phyloP scores from a whole-genome alignment of 1,140 invertebrate genomes.

The Drosophila punjabiensis region DNA sequence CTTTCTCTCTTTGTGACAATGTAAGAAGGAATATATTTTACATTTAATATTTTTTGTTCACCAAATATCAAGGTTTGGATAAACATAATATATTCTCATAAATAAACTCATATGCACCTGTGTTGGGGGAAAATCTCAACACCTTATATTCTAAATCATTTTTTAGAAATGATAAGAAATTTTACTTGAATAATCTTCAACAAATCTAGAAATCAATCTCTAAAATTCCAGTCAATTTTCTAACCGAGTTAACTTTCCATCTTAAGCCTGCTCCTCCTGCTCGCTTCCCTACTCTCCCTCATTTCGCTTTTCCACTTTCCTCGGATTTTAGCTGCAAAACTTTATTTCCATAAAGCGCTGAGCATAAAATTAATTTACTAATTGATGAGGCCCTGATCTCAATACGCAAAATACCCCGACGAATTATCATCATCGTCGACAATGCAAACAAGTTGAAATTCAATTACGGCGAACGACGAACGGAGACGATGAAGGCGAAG shows the following conservation, averaged over 20 bases:
- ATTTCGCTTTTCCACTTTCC: slow-evolving; percentile 16
- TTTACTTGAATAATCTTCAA: too few species aligned
- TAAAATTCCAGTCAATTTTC: slow-evolving; percentile 12
- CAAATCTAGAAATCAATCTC: slow-evolving; percentile 1
- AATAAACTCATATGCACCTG: too few species aligned
- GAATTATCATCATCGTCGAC: slow-evolving; percentile 82
- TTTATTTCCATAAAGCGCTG: slow-evolving; percentile 70
- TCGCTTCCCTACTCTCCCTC: background rate
- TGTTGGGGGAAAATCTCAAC: too few species aligned
- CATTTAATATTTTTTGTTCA: too few species aligned
- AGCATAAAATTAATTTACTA: slow-evolving; percentile 85
- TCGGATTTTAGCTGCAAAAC: slow-evolving; percentile 26
- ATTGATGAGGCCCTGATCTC: slow-evolving; percentile 85
- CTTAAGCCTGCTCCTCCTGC: slow-evolving; percentile 1
- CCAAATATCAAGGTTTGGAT: too few species aligned
- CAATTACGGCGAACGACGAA: slow-evolving; percentile 73
- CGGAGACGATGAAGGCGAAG: slow-evolving; percentile 33
- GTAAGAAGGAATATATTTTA: too few species aligned
- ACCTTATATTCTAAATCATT: background rate
- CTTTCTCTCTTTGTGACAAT: too few species aligned
- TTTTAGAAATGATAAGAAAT: too few species aligned
- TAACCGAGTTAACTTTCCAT: slow-evolving; percentile 20
- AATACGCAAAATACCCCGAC: slow-evolving; percentile 85
- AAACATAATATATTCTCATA: too few species aligned
- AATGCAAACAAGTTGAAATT: slow-evolving; percentile 85